Evolutionary conservation across 2,113 vertebrate species (phyloP).

Genomic region (Montifringilla adamsi): DNA sequence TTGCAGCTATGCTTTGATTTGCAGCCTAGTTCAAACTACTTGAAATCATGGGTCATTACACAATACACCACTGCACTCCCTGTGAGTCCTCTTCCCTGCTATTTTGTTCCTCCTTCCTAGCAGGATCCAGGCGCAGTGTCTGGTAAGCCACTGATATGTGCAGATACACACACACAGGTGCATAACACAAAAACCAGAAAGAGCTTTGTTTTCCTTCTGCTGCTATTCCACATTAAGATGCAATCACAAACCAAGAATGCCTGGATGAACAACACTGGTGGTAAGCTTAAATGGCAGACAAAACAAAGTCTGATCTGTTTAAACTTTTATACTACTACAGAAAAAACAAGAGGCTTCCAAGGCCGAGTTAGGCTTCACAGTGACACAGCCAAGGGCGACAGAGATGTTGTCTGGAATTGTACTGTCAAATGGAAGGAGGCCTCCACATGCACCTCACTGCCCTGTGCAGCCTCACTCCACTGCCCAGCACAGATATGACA

Average conservation of each 20-base stretch:
- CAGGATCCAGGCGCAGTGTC: not conserved
- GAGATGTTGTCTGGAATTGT: not conserved
- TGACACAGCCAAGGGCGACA: not conserved
- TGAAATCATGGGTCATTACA: not conserved
- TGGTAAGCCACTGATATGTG: not conserved
- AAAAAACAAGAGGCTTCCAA: not conserved
- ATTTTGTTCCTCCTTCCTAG: not conserved
- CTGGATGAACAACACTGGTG: not conserved
- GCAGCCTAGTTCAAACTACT: not conserved
- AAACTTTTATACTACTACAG: not conserved
- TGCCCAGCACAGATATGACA: not conserved
- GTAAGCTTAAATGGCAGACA: not conserved
- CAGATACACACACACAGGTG: not conserved
- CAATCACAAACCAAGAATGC: not conserved
- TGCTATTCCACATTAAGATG: not conserved
- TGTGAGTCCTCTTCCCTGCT: not conserved
- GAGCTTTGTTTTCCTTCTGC: not conserved
- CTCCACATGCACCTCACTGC: not conserved
- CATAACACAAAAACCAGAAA: not conserved
- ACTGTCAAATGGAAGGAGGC: not conserved
- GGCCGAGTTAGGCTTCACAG: not conserved
- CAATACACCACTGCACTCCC: not conserved
- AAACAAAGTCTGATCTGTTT: constrained; percentile 1
- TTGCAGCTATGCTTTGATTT: not conserved
- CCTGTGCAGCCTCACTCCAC: not conserved